phyloP scores from a whole-genome alignment of 2,888 invertebrate species.

The Chymomyza procnemis region DNA sequence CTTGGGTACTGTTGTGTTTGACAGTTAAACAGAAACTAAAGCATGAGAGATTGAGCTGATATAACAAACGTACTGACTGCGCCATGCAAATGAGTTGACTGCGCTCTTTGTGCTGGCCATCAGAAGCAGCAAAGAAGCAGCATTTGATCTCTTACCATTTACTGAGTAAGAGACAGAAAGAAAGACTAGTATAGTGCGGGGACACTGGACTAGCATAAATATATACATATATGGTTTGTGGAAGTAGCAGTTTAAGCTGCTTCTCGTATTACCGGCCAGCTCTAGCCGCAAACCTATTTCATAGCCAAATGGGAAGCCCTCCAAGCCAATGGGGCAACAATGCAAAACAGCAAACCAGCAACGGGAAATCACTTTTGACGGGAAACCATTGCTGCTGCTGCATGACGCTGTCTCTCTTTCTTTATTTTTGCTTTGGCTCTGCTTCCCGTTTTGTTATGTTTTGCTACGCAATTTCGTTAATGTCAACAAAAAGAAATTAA shows the following conservation, averaged over 20 bases:
- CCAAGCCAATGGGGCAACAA: slow-evolving; percentile 45
- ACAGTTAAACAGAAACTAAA: slow-evolving; percentile 15
- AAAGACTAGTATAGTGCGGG: not conserved
- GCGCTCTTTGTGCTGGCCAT: slow-evolving; percentile 36
- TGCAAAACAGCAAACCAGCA: slow-evolving; percentile 3
- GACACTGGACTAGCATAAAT: not conserved
- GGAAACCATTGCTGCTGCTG: slow-evolving; percentile 30
- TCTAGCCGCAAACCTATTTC: slow-evolving; percentile 1
- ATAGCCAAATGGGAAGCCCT: slow-evolving; percentile 55
- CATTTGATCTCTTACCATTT: slow-evolving; percentile 41
- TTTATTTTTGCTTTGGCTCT: not conserved
- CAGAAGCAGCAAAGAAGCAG: slow-evolving; percentile 19
- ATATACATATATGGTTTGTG: slow-evolving; percentile 17
- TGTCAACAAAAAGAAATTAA: not conserved
- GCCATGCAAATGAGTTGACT: slow-evolving; percentile 17
- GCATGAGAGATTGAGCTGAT: not conserved
- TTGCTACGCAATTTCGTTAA: slow-evolving; percentile 44
- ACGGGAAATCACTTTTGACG: slow-evolving; percentile 39
- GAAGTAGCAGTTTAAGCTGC: slow-evolving; percentile 22
- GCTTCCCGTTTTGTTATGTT: slow-evolving; percentile 31
- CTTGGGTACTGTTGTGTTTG: not conserved
- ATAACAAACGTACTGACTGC: not conserved
- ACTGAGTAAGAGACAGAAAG: slow-evolving; percentile 2
- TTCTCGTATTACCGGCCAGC: slow-evolving; percentile 42
- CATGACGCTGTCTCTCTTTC: not conserved